A percentile compares a stretch with the other conserved stretches of the same genome.
phyloP scores from a whole-genome alignment of 1,140 invertebrate genomes.

The Drosophila nigromelanica region DNA sequence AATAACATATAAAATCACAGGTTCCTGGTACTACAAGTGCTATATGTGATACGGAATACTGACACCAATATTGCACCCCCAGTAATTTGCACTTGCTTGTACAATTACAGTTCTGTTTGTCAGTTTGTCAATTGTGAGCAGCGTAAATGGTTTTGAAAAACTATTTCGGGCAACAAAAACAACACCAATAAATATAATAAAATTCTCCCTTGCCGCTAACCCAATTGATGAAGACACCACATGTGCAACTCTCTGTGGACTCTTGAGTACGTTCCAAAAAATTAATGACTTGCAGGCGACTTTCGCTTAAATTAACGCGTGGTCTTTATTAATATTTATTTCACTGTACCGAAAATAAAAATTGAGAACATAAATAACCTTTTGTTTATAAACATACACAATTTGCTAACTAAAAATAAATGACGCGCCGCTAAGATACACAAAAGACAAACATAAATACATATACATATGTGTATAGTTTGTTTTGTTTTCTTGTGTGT shows the following conservation, averaged over 20 bases:
- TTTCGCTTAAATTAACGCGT: slow-evolving; percentile 48
- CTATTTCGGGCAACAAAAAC: background rate
- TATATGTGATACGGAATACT: slow-evolving; percentile 26
- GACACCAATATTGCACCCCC: slow-evolving; percentile 8
- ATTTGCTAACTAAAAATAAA: slow-evolving; percentile 62
- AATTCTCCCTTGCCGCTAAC: background rate
- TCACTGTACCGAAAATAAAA: slow-evolving; percentile 58
- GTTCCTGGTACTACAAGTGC: slow-evolving; percentile 48
- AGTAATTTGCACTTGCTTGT: slow-evolving; percentile 13
- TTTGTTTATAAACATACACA: slow-evolving; percentile 71
- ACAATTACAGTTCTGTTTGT: background rate
- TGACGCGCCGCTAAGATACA: slow-evolving; percentile 22
- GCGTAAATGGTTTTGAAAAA: background rate
- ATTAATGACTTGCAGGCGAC: slow-evolving; percentile 39
- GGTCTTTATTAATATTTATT: slow-evolving; percentile 72
- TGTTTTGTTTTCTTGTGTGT: too few species aligned
- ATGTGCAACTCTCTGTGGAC: slow-evolving; percentile 18
- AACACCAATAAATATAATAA: background rate
- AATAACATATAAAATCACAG: slow-evolving; percentile 34
- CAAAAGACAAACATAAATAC: slow-evolving; percentile 17
- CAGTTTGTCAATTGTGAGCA: background rate
- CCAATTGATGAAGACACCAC: slow-evolving; percentile 20
- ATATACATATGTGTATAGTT: slow-evolving; percentile 20
- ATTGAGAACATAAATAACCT: slow-evolving; percentile 62
- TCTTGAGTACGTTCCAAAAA: slow-evolving; percentile 31